These are phyloP conservation scores for Microchrysa polita DNA, from an alignment of 2,888 invertebrate genomes.

Conservation along the genomic window DNA sequence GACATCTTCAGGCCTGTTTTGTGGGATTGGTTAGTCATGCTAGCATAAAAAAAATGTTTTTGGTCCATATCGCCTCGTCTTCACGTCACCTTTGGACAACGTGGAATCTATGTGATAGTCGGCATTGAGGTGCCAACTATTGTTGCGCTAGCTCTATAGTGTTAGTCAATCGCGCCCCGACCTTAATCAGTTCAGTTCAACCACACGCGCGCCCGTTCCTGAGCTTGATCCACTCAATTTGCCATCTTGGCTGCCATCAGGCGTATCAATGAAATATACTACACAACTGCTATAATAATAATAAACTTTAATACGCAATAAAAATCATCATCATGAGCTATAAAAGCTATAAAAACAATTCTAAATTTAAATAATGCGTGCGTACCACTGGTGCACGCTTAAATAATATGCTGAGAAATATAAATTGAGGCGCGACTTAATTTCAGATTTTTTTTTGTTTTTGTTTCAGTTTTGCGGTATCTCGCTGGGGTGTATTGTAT, in stretches of 20 bases:
- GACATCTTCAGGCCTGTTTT: too few species aligned
- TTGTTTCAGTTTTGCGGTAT: too few species aligned
- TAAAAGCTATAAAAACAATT: constrained; percentile 63
- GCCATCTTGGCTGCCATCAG: neutral
- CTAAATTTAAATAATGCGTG: constrained; percentile 59
- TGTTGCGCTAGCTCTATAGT: too few species aligned
- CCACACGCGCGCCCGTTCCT: too few species aligned
- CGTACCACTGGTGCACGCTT: constrained; percentile 41
- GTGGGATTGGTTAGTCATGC: too few species aligned
- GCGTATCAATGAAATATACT: constrained; percentile 44
- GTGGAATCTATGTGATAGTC: too few species aligned
- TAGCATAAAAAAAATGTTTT: too few species aligned
- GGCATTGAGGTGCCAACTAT: too few species aligned
- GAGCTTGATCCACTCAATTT: constrained; percentile 11
- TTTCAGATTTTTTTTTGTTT: constrained; percentile 6
- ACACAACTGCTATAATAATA: constrained; percentile 50
- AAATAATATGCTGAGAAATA: constrained; percentile 26
- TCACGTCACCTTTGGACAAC: too few species aligned
- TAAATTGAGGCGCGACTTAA: constrained; percentile 40
- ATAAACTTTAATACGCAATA: constrained; percentile 51
- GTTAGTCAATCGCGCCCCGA: too few species aligned
- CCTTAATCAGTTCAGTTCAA: too few species aligned
- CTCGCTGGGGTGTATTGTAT: neutral
- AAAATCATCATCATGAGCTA: constrained; percentile 58
- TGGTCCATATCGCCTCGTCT: too few species aligned